phyloP scores from a whole-genome alignment of 2,888 invertebrate species.

The Druceiella hillmani region DNA sequence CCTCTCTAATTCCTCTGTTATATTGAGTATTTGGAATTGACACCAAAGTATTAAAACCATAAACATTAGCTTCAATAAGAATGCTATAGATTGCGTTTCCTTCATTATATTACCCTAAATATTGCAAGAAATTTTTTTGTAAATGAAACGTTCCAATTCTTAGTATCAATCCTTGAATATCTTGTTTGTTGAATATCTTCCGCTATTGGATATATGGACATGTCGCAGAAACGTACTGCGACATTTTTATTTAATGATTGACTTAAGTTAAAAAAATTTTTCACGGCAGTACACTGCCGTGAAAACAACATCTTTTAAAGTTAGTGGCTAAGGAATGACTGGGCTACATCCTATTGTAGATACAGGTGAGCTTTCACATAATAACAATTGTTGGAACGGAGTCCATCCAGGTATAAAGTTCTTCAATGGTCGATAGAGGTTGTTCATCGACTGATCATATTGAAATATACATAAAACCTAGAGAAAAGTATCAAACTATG shows the following conservation, averaged over 20 bases:
- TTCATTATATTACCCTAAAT: constrained; percentile 25
- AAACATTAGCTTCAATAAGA: constrained; percentile 24
- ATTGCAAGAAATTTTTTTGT: constrained; percentile 25
- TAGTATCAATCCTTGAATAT: no score
- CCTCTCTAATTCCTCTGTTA: constrained; percentile 23
- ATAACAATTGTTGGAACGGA: constrained; percentile 24
- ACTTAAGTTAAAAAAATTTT: constrained; percentile 22
- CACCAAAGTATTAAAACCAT: no score
- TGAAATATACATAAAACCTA: constrained; percentile 24
- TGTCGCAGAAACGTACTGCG: constrained; percentile 22
- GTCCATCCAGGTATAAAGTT: constrained; percentile 23
- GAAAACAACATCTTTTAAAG: constrained; percentile 24
- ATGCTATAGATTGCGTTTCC: constrained; percentile 19
- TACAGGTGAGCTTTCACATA: constrained; percentile 18
- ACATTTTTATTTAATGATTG: constrained; percentile 18
- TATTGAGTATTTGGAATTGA: constrained; percentile 22
- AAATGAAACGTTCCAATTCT: constrained; percentile 24
- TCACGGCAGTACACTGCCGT: constrained; percentile 25
- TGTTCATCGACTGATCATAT: no score
- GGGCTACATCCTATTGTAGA: constrained; percentile 24
- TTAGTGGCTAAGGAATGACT: constrained; percentile 22
- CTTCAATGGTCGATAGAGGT: constrained; percentile 20
- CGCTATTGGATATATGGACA: constrained; percentile 21
- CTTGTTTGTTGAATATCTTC: constrained; percentile 23
- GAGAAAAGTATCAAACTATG: constrained; percentile 19